Percentiles rank a stretch among this genome's conserved stretches.
These are phyloP conservation scores for Archips crataeganus DNA, from an alignment of 2,888 invertebrate genomes.

Conservation along the genomic window DNA sequence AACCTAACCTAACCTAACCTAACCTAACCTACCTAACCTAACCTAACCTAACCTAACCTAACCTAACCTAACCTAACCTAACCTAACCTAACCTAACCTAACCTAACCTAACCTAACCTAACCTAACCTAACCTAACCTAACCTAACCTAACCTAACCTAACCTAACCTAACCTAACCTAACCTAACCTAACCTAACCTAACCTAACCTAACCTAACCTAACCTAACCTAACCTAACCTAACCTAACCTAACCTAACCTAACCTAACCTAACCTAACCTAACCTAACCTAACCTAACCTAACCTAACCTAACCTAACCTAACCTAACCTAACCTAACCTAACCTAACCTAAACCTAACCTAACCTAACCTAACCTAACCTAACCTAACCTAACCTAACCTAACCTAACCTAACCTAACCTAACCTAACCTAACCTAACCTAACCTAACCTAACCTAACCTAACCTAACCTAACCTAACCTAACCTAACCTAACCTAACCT, in stretches of 20 bases:
- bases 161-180: slow-evolving; percentile 44
- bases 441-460: slow-evolving; percentile 28
- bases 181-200: slow-evolving; percentile 43
- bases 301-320: slow-evolving; percentile 42
- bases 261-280: slow-evolving; percentile 40
- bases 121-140: slow-evolving; percentile 42
- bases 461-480: slow-evolving; percentile 11
- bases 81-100: slow-evolving; percentile 31
- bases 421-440: slow-evolving; percentile 24
- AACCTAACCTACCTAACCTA: slow-evolving; percentile 35
- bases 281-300: slow-evolving; percentile 40
- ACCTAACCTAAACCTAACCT: slow-evolving; percentile 31
- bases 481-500: slow-evolving; percentile 19
- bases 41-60: slow-evolving; percentile 35
- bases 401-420: slow-evolving; percentile 35
- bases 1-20: slow-evolving; percentile 27
- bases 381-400: slow-evolving; percentile 42
- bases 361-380: slow-evolving; percentile 36
- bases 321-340: slow-evolving; percentile 34
- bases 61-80: slow-evolving; percentile 27
- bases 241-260: slow-evolving; percentile 35
- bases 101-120: slow-evolving; percentile 40
- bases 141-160: slow-evolving; percentile 42
- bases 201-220: slow-evolving; percentile 41
- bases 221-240: slow-evolving; percentile 42